These are phyloP conservation scores for Drosophila bocqueti DNA, from an alignment of 1,140 invertebrate genomes.

Conservation along the genomic window DNA sequence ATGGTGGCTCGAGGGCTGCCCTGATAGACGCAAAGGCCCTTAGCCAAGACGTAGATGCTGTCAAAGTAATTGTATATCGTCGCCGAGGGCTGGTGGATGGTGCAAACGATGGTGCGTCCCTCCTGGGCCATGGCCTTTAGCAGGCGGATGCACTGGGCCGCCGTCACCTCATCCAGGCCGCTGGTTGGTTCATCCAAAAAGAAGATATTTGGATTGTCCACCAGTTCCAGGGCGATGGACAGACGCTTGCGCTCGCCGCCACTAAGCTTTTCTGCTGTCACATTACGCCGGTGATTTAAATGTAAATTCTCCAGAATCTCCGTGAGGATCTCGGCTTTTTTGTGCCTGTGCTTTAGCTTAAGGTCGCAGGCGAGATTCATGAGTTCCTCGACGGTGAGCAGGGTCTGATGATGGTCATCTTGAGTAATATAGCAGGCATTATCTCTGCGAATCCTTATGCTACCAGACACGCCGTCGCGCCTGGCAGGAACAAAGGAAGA, in stretches of 20 bases:
- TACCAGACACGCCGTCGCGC: conserved; percentile 86
- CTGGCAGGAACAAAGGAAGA: conserved; percentile 58
- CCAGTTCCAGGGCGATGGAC: conserved; percentile 92
- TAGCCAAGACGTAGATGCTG: conserved; percentile 89
- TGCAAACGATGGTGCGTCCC: conserved; percentile 91
- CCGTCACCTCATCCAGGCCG: conserved; percentile 94
- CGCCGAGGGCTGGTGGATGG: conserved; percentile 93
- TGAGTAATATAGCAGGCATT: conserved; percentile 95
- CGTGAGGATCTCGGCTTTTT: conserved; percentile 80
- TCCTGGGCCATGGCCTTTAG: conserved; percentile 88
- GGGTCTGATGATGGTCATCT: conserved; percentile 92
- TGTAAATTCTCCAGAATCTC: conserved; percentile 88
- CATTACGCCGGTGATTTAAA: conserved; percentile 88
- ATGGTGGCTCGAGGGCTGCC: conserved; percentile 89
- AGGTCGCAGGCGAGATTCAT: conserved; percentile 94
- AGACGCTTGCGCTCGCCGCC: conserved; percentile 92
- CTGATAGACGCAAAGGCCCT: conserved; percentile 91
- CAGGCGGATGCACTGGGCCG: conserved; percentile 92
- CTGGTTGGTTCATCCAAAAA: conserved; percentile 91
- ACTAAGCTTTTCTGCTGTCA: conserved; percentile 88
- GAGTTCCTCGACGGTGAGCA: conserved; percentile 93
- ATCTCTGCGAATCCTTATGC: conserved; percentile 86
- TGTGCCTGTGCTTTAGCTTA: conserved; percentile 87
- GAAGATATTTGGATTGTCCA: conserved; percentile 93
- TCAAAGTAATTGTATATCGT: conserved; percentile 95